Evolutionary conservation across 2,888 invertebrate genomes (phyloP).

Genomic region (Campaea margaritaria): DNA sequence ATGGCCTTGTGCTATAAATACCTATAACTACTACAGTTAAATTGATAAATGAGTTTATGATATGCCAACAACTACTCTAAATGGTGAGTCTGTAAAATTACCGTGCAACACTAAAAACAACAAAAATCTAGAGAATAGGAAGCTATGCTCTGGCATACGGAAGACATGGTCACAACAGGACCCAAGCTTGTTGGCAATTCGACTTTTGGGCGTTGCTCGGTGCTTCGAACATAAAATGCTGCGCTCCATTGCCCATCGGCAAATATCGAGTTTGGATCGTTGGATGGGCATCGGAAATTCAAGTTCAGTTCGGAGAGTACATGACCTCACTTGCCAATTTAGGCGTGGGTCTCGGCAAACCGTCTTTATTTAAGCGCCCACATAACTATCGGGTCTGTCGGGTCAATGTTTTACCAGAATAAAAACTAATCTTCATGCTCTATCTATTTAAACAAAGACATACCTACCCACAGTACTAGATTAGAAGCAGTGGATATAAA

Average conservation of each 20-base stretch:
- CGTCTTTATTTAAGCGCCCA: conserved; percentile 17
- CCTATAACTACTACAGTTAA: background rate
- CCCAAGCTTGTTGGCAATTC: no score
- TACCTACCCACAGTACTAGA: background rate
- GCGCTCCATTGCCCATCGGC: no score
- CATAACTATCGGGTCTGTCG: conserved; percentile 12
- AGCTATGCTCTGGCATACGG: no score
- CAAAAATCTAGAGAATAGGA: no score
- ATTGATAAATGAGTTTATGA: conserved; percentile 22
- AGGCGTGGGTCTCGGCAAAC: conserved; percentile 20
- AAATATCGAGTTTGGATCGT: no score
- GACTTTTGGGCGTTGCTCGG: no score
- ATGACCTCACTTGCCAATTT: conserved; percentile 30
- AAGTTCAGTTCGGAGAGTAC: conserved; percentile 15
- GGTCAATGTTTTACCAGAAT: conserved; percentile 16
- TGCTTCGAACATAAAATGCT: no score
- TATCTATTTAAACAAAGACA: conserved; percentile 8
- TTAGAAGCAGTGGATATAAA: background rate
- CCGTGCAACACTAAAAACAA: no score
- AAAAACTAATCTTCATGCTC: conserved; percentile 7
- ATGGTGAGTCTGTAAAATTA: background rate
- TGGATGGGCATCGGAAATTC: background rate
- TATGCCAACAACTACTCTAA: conserved; percentile 2
- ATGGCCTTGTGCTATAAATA: background rate
- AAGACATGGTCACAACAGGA: no score